Evolutionary conservation across 2,888 invertebrate species (phyloP).

Genomic region (Dryadula phaetusa): DNA sequence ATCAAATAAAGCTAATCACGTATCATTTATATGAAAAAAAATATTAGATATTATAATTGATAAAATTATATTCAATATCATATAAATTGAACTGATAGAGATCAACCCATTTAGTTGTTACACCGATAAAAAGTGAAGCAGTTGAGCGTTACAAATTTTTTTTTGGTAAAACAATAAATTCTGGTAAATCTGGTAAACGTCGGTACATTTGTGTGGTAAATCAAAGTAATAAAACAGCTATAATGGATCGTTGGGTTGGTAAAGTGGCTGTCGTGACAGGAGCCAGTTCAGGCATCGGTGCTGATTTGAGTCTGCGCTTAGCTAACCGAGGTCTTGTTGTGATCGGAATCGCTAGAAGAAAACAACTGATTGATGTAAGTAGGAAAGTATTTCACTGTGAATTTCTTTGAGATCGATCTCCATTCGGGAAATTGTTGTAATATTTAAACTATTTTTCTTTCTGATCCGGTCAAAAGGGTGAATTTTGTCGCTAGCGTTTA

Average conservation of each 20-base stretch:
- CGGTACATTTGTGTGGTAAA: too few relatives aligned
- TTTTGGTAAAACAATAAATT: background rate
- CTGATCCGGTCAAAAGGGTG: too few relatives aligned
- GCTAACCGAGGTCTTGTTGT: constrained; percentile 3
- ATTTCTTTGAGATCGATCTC: too few relatives aligned
- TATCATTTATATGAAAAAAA: background rate
- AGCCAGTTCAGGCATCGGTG: constrained; percentile 17
- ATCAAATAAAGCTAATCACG: background rate
- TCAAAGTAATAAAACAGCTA: background rate
- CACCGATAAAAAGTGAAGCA: background rate
- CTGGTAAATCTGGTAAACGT: background rate
- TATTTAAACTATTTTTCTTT: too few relatives aligned
- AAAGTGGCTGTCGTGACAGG: constrained; percentile 17
- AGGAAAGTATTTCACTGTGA: too few relatives aligned
- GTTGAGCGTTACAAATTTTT: background rate
- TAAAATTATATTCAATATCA: constrained; percentile 1
- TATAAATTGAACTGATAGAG: background rate
- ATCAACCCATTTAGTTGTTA: background rate
- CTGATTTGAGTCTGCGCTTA: constrained; percentile 10
- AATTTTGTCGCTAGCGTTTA: too few relatives aligned
- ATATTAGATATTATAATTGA: background rate
- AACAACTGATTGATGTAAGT: constrained; percentile 12
- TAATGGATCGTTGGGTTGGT: constrained; percentile 20
- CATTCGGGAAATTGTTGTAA: too few relatives aligned
- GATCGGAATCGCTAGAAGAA: constrained; percentile 8